Percentiles rank a stretch among this genome's conserved stretches.
These are phyloP conservation scores for Craniophora ligustri DNA, from an alignment of 2,888 invertebrate genomes.

Conservation along the genomic window DNA sequence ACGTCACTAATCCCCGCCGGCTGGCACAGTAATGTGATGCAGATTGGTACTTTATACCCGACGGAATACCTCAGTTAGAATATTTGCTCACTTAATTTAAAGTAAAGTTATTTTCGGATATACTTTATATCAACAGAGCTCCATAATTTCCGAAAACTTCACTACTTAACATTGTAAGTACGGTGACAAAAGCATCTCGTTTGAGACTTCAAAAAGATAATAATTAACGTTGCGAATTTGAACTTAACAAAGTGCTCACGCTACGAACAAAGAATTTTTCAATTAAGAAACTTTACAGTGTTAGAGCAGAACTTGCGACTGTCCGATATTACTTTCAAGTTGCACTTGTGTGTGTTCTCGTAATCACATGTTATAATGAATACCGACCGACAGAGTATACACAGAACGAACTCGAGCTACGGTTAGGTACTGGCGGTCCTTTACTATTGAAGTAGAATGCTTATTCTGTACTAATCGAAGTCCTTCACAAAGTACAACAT, in stretches of 20 bases:
- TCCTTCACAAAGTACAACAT: conserved; percentile 2
- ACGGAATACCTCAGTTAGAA: too few relatives aligned
- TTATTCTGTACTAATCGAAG: conserved; percentile 5
- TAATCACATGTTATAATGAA: background rate
- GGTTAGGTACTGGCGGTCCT: background rate
- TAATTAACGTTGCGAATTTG: background rate
- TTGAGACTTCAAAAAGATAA: too few relatives aligned
- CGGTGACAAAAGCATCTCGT: too few relatives aligned
- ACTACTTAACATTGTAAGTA: too few relatives aligned
- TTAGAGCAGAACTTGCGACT: background rate
- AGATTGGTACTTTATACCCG: too few relatives aligned
- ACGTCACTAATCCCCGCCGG: too few relatives aligned
- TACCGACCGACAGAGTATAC: background rate
- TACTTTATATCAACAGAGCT: too few relatives aligned
- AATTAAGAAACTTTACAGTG: conserved; percentile 9
- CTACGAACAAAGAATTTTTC: background rate
- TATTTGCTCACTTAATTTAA: too few relatives aligned
- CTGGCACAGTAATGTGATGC: too few relatives aligned
- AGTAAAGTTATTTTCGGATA: too few relatives aligned
- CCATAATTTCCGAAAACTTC: too few relatives aligned
- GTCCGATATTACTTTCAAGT: conserved; percentile 4
- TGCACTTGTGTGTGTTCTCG: conserved; percentile 10
- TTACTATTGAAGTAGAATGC: conserved; percentile 1
- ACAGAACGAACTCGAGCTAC: background rate
- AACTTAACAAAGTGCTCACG: background rate